Conservation (phyloP, 2,888 invertebrate genomes). For the Teinopalpus imperialis region DNA sequence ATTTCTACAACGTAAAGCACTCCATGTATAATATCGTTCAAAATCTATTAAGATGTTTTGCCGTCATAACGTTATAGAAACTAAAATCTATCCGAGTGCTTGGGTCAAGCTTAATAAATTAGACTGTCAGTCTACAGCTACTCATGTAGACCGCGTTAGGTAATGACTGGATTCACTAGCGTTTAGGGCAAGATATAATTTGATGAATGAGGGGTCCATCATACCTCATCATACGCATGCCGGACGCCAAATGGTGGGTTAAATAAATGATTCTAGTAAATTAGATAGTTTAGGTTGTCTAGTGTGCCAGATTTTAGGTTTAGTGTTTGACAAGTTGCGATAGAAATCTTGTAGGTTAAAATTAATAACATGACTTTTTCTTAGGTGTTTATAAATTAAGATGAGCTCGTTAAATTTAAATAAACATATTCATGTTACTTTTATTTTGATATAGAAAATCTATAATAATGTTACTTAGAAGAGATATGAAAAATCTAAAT, state of each 20-base stretch:
- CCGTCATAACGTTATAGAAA: neutral
- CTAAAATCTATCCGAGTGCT: slow-evolving; percentile 4
- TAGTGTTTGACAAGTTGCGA: neutral
- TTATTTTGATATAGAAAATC: too few relatives aligned
- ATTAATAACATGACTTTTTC: too few relatives aligned
- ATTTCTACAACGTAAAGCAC: too few relatives aligned
- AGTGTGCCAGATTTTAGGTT: neutral
- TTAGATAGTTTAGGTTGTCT: neutral
- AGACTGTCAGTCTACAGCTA: slow-evolving; percentile 10
- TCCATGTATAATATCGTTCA: too few relatives aligned
- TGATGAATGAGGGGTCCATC: slow-evolving; percentile 19
- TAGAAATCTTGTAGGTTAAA: too few relatives aligned
- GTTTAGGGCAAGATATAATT: slow-evolving; percentile 17
- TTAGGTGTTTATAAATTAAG: too few relatives aligned
- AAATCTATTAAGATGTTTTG: neutral
- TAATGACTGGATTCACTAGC: neutral
- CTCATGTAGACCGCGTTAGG: slow-evolving; percentile 2
- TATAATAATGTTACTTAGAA: too few relatives aligned
- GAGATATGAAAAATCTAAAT: too few relatives aligned
- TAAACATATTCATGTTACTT: too few relatives aligned
- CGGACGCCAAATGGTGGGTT: slow-evolving; percentile 8
- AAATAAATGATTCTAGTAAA: slow-evolving; percentile 16
- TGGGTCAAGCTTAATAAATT: slow-evolving; percentile 3
- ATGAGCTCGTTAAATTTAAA: too few relatives aligned
- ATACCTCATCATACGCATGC: slow-evolving; percentile 18